A percentile compares a stretch with the other conserved stretches of the same genome.
Evolutionary conservation across 1,140 invertebrate genomes (phyloP).

Genomic region (Cheumatopsyche charites): DNA sequence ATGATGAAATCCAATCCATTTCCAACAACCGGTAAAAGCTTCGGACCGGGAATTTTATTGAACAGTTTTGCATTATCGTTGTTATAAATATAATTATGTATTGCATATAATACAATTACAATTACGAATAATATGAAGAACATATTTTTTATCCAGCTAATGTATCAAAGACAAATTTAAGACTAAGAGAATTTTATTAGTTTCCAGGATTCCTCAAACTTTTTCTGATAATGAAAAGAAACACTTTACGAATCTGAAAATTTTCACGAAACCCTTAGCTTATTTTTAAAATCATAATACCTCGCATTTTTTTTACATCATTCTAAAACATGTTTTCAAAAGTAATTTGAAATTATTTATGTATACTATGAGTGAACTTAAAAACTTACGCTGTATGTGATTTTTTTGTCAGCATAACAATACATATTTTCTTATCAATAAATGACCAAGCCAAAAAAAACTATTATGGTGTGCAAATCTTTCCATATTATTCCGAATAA

Average conservation of each 20-base stretch:
- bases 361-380: no score
- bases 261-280: background rate
- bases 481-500: no score
- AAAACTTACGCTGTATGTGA: no score
- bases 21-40: slow-evolving; percentile 46
- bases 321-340: no score
- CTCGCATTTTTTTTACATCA: background rate
- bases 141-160: background rate
- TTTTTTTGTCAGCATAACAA: no score
- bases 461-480: no score
- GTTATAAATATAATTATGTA: slow-evolving; percentile 17
- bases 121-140: background rate
- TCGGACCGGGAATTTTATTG: slow-evolving; percentile 50
- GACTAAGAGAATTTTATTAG: background rate
- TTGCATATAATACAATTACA: background rate
- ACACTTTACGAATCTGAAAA: background rate
- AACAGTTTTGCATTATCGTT: slow-evolving; percentile 41
- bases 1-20: slow-evolving; percentile 51
- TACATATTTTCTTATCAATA: no score
- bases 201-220: no score
- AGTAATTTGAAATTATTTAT: no score
- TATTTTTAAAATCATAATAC: background rate
- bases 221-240: background rate
- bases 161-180: background rate
- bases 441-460: no score